A percentile compares a stretch with the other conserved stretches of the same genome.
These are phyloP conservation scores for Enoplosus armatus DNA, from an alignment of 2,797 vertebrate genomes.

Conservation along the genomic window DNA sequence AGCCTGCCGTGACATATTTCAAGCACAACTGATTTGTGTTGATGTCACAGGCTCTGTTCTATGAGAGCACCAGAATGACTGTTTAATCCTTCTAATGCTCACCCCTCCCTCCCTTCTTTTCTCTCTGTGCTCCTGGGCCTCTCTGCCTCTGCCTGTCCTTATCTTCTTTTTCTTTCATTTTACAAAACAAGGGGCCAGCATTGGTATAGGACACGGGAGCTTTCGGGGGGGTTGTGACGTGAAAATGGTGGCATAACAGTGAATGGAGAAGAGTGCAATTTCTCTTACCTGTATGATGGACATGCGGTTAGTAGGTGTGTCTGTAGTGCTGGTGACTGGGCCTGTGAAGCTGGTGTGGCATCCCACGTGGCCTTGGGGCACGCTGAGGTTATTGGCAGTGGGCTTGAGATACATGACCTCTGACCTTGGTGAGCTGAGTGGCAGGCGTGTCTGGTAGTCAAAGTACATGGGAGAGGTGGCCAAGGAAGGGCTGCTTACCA, in stretches of 20 bases:
- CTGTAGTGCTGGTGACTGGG: constrained; percentile 95
- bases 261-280: constrained; percentile 73
- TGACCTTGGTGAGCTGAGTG: constrained; percentile 98
- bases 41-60: constrained; percentile 72
- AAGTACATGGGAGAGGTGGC: constrained; percentile 99
- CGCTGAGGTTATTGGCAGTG: constrained; percentile 98
- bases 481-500: constrained; percentile 99
- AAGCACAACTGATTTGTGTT: constrained; percentile 68
- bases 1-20: constrained; percentile 71
- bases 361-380: constrained; percentile 97
- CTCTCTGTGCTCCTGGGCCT: constrained; percentile 59
- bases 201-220: constrained; percentile 58
- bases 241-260: constrained; percentile 68
- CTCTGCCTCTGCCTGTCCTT: constrained; percentile 63
- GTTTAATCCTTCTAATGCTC: constrained; percentile 76
- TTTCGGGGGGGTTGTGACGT: constrained; percentile 61
- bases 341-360: constrained; percentile 99
- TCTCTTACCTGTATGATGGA: constrained; percentile 99
- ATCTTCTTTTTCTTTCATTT: constrained; percentile 63
- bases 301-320: constrained; percentile 98
- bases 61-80: constrained; percentile 67
- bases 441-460: constrained; percentile 99
- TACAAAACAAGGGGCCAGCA: constrained; percentile 52
- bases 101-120: constrained; percentile 52
- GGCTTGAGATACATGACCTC: constrained; percentile 99